phyloP scores from a whole-genome alignment of 2,113 vertebrate genomes.

The Alexandromys fortis region DNA sequence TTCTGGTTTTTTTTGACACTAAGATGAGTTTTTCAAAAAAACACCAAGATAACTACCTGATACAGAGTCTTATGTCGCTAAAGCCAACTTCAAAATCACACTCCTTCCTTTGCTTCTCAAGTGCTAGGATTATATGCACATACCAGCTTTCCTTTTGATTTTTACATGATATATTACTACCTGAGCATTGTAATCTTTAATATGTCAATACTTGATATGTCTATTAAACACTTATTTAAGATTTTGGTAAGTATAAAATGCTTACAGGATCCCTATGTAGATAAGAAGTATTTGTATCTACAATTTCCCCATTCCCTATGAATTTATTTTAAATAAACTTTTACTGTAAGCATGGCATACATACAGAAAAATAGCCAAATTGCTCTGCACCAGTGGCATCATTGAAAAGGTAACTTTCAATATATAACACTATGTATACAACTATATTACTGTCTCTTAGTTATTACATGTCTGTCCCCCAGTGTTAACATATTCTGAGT shows the following conservation, averaged over 20 bases:
- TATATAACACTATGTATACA: not conserved
- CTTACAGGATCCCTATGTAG: not conserved
- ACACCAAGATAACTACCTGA: not conserved
- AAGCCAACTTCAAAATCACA: not conserved
- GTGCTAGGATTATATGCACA: not conserved
- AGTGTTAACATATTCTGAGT: not conserved
- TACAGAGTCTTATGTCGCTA: not conserved
- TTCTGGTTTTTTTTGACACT: constrained; percentile 13
- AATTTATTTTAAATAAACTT: not conserved
- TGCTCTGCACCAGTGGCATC: not conserved
- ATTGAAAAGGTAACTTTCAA: not conserved
- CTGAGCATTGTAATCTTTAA: not conserved
- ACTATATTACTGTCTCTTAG: not conserved
- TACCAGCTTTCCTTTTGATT: not conserved
- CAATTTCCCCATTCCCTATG: not conserved
- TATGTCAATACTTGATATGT: not conserved
- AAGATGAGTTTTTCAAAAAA: not conserved
- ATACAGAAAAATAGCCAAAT: not conserved
- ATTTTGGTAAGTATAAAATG: constrained; percentile 41
- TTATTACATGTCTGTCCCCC: not conserved
- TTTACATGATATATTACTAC: not conserved
- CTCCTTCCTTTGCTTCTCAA: not conserved
- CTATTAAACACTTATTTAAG: not conserved
- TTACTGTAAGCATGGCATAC: not conserved
- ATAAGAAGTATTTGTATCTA: not conserved